Conservation (phyloP, 2,113 vertebrate genomes). For the Oncorhynchus masou region DNA sequence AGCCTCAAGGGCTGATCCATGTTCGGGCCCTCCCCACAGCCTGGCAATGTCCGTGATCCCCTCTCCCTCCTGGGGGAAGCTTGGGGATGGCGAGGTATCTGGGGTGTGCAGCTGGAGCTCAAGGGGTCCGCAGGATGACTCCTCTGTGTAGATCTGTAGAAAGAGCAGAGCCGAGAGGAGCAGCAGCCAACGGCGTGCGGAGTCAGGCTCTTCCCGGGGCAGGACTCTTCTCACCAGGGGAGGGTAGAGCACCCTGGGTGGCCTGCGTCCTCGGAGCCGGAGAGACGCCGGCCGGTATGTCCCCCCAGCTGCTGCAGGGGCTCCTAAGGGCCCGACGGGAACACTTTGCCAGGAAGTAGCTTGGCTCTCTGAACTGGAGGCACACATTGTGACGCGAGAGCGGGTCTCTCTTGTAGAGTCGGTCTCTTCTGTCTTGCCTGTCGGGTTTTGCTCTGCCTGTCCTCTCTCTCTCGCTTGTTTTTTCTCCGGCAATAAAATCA, state of each 20-base stretch:
- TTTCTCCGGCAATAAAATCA: not conserved
- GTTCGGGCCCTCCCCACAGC: not conserved
- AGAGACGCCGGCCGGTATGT: not conserved
- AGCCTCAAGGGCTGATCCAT: conserved; percentile 38
- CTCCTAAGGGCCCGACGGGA: conserved; percentile 22
- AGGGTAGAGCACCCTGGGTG: conserved; percentile 66
- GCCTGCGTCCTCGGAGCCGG: conserved; percentile 39
- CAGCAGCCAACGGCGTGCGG: conserved; percentile 62
- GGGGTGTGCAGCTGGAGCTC: conserved; percentile 43
- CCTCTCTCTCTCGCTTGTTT: not conserved
- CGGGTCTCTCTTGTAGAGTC: not conserved
- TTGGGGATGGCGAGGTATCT: not conserved
- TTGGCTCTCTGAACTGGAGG: conserved; percentile 15
- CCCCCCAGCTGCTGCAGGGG: not conserved
- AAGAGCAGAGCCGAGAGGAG: conserved; percentile 65
- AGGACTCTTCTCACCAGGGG: conserved; percentile 43
- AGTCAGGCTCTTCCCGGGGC: conserved; percentile 53
- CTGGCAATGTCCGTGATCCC: not conserved
- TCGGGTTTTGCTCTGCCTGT: not conserved
- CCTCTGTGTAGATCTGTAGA: conserved; percentile 74
- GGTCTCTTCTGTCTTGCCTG: not conserved
- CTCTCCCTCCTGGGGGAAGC: conserved; percentile 30
- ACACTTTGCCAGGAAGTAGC: conserved; percentile 10
- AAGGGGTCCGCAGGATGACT: conserved; percentile 20
- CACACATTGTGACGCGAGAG: conserved; percentile 32